phyloP scores from a whole-genome alignment of 2,888 invertebrate species.

The Malachius bipustulatus region DNA sequence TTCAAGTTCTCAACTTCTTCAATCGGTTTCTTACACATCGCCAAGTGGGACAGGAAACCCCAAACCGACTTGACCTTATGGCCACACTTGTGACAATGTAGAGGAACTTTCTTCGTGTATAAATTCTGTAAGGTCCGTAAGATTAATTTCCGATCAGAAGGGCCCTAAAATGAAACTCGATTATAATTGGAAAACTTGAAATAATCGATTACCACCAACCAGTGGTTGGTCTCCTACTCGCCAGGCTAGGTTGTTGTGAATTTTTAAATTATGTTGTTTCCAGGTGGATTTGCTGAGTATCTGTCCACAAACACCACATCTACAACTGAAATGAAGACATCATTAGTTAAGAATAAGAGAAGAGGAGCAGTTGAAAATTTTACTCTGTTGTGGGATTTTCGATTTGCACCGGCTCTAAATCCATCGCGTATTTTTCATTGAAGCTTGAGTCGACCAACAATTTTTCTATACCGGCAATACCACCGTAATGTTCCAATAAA shows the following conservation, averaged over 20 bases:
- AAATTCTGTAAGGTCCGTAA: too few relatives aligned
- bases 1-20: constrained; percentile 41
- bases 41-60: constrained; percentile 50
- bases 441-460: too few relatives aligned
- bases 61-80: constrained; percentile 38
- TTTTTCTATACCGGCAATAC: too few relatives aligned
- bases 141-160: too few relatives aligned
- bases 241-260: constrained; percentile 50
- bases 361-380: too few relatives aligned
- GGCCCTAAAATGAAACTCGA: constrained; percentile 15
- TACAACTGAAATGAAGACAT: too few relatives aligned
- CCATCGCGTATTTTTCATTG: too few relatives aligned
- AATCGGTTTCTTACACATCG: constrained; percentile 46
- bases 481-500: too few relatives aligned
- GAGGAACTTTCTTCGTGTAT: constrained; percentile 32
- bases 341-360: too few relatives aligned
- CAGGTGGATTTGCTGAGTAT: constrained; percentile 36
- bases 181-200: constrained; percentile 8
- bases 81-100: constrained; percentile 46
- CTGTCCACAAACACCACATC: constrained; percentile 41
- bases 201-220: constrained; percentile 33
- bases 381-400: too few relatives aligned
- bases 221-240: constrained; percentile 39
- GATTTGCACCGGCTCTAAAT: too few relatives aligned
- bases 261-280: constrained; percentile 39